Percentiles rank a stretch among this genome's conserved stretches.
Conservation (phyloP, 2,888 invertebrate species). For the Galeruca laticollis region DNA sequence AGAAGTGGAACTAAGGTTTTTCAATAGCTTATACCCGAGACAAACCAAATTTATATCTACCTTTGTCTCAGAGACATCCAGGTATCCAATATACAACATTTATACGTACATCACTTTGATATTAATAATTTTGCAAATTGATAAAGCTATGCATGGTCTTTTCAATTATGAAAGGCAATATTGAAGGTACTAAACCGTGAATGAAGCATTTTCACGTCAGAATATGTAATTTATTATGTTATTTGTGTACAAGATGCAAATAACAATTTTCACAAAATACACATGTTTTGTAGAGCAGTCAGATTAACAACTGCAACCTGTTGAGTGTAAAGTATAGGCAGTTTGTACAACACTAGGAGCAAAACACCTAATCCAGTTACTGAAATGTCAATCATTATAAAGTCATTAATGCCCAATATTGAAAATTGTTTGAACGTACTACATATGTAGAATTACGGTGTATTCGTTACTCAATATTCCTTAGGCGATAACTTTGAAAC, state of each 20-base stretch:
- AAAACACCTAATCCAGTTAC: not conserved
- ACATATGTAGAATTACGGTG: no score
- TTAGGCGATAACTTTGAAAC: no score
- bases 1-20: no score
- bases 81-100: no score
- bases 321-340: conserved; percentile 41
- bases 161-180: conserved; percentile 25
- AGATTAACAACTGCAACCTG: conserved; percentile 45
- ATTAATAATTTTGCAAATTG: not conserved
- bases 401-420: no score
- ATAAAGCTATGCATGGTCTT: conserved; percentile 1
- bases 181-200: conserved; percentile 34
- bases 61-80: no score
- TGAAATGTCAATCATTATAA: no score
- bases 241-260: conserved; percentile 42
- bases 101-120: not conserved
- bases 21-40: no score
- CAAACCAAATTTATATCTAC: no score
- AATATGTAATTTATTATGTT: conserved; percentile 43
- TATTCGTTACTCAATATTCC: no score
- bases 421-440: no score
- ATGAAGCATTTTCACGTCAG: conserved; percentile 36
- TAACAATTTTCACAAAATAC: conserved; percentile 43
- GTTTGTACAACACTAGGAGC: conserved; percentile 7
- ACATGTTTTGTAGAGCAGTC: conserved; percentile 43